Evolutionary conservation across 2,888 invertebrate genomes (phyloP), one percentile per base, ranked within the genome.

Genomic region (Abrostola triplasia): DNA sequence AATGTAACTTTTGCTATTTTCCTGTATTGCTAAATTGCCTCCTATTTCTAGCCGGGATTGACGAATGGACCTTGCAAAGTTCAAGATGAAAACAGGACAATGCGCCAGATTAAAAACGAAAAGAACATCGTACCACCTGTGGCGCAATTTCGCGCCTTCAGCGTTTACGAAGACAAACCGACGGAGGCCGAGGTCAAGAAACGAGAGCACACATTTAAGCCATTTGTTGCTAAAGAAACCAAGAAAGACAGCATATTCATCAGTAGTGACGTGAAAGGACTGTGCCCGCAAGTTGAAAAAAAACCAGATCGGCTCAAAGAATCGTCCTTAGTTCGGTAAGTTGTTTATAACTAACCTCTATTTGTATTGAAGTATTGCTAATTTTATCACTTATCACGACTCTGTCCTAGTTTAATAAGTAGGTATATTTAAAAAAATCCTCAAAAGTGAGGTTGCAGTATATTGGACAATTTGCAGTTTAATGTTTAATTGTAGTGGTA

Each of bases 101-200:
- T 94, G 72, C 91, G 93, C 60, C 92, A 89, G 73, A 92, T 93
- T 47, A 95, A 93, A 80, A 94, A 94, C 77, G 94, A 94, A 73
- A 95, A 95, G 84, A 94, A 93, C 74, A 93, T 95, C 57, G 90
- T 93, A 64, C 95, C 91, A 71, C 96, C 96, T 58, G 96, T 96
- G 81, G 96, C 96, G 65, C 96, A 97, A 84, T 96, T 96, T 90
- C 97, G 97, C 91, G 96, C 96, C 48, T 97, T 97, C 86, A 97
- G 96, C 80, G 96, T 97, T 1, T 97, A 96, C 81, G 97, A 97
- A 84, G 97, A 97, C 77, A 92, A 92, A 57, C 88, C 91, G 36
- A 89, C 91, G 49, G 95, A 95, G 75, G 84, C 77, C 0, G 93
- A 94, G 65, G 88, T 90, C 59, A 93, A 92, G 79, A 92, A 93